Evolutionary conservation across 2,113 vertebrate species (phyloP).

Genomic region (Pleuronectes platessa): DNA sequence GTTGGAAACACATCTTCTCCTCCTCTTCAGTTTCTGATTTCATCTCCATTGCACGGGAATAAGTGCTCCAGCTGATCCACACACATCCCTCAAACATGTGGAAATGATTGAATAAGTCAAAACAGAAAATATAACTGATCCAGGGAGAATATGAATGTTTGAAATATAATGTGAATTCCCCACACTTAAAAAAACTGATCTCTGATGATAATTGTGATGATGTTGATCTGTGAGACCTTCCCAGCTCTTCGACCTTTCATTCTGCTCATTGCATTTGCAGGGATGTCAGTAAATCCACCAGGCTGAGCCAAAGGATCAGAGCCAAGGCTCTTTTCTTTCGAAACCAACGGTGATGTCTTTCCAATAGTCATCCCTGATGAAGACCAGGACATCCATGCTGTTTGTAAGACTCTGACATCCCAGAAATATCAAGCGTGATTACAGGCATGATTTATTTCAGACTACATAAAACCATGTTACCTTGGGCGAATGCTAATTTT

Average conservation of each 20-base stretch:
- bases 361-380: constrained; percentile 45
- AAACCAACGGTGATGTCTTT: constrained; percentile 38
- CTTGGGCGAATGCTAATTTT: constrained; percentile 21
- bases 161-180: not conserved
- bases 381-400: constrained; percentile 49
- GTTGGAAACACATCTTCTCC: not conserved
- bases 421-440: constrained; percentile 46
- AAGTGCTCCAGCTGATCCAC: constrained; percentile 25
- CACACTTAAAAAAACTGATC: constrained; percentile 14
- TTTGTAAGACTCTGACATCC: constrained; percentile 50
- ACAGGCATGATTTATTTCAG: constrained; percentile 36
- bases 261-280: constrained; percentile 43
- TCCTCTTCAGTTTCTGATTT: constrained; percentile 22
- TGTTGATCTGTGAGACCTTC: not conserved
- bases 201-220: constrained; percentile 5
- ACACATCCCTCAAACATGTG: not conserved
- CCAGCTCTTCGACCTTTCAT: constrained; percentile 14
- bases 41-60: constrained; percentile 5
- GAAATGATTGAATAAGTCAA: not conserved
- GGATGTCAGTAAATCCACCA: constrained; percentile 32
- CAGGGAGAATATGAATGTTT: not conserved
- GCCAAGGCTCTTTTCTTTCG: constrained; percentile 21
- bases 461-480: constrained; percentile 22
- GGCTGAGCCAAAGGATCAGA: constrained; percentile 30
- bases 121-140: not conserved